Percentiles rank a stretch among this genome's conserved stretches.
Evolutionary conservation across 2,888 invertebrate species (phyloP).

Genomic region (Polia nebulosa): DNA sequence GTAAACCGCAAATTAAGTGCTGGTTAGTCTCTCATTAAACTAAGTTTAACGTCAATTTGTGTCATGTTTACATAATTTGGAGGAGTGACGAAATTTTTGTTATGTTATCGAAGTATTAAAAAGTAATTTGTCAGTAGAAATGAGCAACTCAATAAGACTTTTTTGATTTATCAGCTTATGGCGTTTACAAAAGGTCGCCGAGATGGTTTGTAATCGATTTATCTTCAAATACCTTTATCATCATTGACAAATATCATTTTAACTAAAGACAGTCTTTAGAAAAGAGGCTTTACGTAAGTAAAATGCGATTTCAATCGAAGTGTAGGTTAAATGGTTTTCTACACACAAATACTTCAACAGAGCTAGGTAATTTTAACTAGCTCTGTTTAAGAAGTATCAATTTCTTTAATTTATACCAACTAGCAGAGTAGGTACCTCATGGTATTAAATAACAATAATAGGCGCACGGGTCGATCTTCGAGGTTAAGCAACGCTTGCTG

Average conservation of each 20-base stretch:
- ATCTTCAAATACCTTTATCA: too few species aligned
- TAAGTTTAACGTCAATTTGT: slow-evolving; percentile 47
- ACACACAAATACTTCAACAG: neutral
- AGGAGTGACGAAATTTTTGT: slow-evolving; percentile 25
- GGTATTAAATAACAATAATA: too few species aligned
- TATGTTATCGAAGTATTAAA: slow-evolving; percentile 37
- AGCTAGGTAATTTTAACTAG: neutral
- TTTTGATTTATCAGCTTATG: slow-evolving; percentile 15
- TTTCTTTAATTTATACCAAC: neutral
- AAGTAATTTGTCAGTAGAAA: slow-evolving; percentile 19
- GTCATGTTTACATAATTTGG: slow-evolving; percentile 40
- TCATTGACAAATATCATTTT: neutral
- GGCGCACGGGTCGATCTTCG: too few species aligned
- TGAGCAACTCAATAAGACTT: slow-evolving; percentile 3
- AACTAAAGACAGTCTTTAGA: neutral
- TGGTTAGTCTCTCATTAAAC: slow-evolving; percentile 59
- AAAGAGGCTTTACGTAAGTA: too few species aligned
- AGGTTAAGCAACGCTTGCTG: too few species aligned
- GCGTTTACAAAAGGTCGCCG: slow-evolving; percentile 3
- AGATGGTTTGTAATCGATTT: slow-evolving; percentile 10
- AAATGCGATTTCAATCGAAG: neutral
- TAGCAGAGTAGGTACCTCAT: too few species aligned
- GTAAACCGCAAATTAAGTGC: slow-evolving; percentile 60
- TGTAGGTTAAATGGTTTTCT: neutral
- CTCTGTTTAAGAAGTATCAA: neutral